A percentile compares a stretch with the other conserved stretches of the same genome.
phyloP scores from a whole-genome alignment of 2,797 vertebrate genomes.

The Cryptoblepharus egeriae region DNA sequence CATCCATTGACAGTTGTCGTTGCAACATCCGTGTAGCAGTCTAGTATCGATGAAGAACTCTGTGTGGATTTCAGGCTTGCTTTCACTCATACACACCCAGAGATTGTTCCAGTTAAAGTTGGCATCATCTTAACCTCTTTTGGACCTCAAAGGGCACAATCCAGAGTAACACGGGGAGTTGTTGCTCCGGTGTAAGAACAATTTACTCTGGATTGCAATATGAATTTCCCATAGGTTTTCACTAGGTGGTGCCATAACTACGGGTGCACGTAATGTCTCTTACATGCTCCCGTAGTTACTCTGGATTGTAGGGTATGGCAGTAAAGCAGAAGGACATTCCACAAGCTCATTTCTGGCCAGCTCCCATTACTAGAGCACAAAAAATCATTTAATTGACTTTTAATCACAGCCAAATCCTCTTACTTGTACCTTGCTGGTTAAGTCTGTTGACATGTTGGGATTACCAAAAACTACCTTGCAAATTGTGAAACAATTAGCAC shows the following conservation, averaged over 20 bases:
- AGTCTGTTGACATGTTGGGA: not conserved
- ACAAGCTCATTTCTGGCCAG: not conserved
- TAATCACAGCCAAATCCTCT: slow-evolving; percentile 10
- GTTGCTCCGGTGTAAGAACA: too few relatives aligned
- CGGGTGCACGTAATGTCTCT: too few relatives aligned
- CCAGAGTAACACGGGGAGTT: too few relatives aligned
- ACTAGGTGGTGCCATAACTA: too few relatives aligned
- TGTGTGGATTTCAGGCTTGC: not conserved
- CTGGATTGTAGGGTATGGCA: too few relatives aligned
- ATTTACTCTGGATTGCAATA: too few relatives aligned
- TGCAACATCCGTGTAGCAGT: not conserved
- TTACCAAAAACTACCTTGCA: not conserved
- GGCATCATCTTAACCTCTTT: not conserved
- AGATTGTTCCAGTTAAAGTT: not conserved
- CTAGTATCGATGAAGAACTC: not conserved
- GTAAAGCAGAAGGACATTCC: too few relatives aligned
- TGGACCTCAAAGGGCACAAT: not conserved
- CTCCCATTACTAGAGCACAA: not conserved
- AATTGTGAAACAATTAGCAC: not conserved
- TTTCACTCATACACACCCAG: not conserved
- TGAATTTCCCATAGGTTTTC: too few relatives aligned
- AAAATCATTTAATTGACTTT: not conserved
- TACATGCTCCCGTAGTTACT: too few relatives aligned
- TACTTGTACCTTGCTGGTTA: not conserved
- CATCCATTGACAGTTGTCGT: not conserved